Conservation (phyloP, 1,140 invertebrate genomes). For the Saxidomus purpurata region DNA sequence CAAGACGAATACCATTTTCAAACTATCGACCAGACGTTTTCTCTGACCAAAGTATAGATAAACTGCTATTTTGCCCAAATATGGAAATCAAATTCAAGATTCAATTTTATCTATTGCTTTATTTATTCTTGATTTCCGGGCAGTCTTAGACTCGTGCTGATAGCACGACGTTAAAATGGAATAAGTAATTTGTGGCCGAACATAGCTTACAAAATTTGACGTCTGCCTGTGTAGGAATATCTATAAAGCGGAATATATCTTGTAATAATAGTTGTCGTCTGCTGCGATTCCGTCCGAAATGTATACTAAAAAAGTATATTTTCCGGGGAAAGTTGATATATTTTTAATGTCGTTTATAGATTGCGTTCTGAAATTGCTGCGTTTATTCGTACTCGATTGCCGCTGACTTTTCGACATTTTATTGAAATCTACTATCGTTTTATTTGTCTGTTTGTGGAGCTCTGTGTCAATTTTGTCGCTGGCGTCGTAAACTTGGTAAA, state of each 20-base stretch:
- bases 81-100: constrained; percentile 61
- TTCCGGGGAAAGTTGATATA: constrained; percentile 50
- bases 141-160: neutral
- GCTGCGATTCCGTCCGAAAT: constrained; percentile 27
- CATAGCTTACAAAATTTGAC: constrained; percentile 41
- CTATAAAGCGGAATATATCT: constrained; percentile 33
- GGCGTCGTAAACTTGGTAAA: constrained; percentile 46
- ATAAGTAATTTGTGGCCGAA: constrained; percentile 17
- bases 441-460: constrained; percentile 49
- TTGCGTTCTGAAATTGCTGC: neutral
- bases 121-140: constrained; percentile 41
- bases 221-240: neutral
- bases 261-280: constrained; percentile 18
- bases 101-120: constrained; percentile 61
- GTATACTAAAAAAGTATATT: constrained; percentile 30
- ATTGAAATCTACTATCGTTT: constrained; percentile 65
- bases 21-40: constrained; percentile 22
- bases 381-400: constrained; percentile 41
- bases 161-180: constrained; percentile 15
- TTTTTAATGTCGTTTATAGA: constrained; percentile 58
- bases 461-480: constrained; percentile 54
- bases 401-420: constrained; percentile 60
- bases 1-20: constrained; percentile 40
- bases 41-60: constrained; percentile 34
- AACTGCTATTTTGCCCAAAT: constrained; percentile 55